Evolutionary conservation across 2,888 invertebrate genomes (phyloP).

Genomic region (Platynereis dumerilii): DNA sequence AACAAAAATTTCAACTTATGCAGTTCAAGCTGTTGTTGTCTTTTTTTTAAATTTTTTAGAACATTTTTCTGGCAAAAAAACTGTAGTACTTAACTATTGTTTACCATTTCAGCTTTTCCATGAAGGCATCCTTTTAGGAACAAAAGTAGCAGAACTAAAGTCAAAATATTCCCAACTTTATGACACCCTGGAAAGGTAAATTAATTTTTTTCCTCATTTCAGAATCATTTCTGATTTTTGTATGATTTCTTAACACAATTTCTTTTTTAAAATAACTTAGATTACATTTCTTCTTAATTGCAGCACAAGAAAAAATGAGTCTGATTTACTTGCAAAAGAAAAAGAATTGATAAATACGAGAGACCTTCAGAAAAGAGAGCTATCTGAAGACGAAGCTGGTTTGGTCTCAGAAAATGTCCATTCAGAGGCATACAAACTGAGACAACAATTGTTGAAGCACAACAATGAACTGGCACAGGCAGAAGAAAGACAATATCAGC

Average conservation of each 20-base stretch:
- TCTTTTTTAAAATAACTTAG: no score
- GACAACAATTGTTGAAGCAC: constrained; percentile 58
- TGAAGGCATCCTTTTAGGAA: constrained; percentile 60
- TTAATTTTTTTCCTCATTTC: constrained; percentile 13
- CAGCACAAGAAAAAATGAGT: constrained; percentile 59
- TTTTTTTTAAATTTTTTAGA: no score
- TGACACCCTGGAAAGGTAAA: constrained; percentile 57
- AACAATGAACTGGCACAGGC: constrained; percentile 59
- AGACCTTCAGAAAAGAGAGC: constrained; percentile 52
- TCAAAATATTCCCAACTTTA: constrained; percentile 63
- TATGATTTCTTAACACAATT: no score
- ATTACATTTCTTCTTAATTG: constrained; percentile 3
- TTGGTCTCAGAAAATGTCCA: constrained; percentile 60
- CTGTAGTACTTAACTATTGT: no score
- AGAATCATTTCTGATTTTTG: no score
- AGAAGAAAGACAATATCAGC: constrained; percentile 60
- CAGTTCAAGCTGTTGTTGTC: no score
- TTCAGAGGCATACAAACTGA: constrained; percentile 58
- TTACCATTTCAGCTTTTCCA: constrained; percentile 55
- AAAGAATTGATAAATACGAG: constrained; percentile 51
- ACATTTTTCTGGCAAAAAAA: no score
- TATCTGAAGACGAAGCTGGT: constrained; percentile 55
- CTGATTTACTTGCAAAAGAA: constrained; percentile 51
- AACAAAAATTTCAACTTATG: no score
- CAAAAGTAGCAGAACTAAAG: constrained; percentile 61